Conservation (phyloP, 1,140 invertebrate species). For the Holotrichia oblita region DNA sequence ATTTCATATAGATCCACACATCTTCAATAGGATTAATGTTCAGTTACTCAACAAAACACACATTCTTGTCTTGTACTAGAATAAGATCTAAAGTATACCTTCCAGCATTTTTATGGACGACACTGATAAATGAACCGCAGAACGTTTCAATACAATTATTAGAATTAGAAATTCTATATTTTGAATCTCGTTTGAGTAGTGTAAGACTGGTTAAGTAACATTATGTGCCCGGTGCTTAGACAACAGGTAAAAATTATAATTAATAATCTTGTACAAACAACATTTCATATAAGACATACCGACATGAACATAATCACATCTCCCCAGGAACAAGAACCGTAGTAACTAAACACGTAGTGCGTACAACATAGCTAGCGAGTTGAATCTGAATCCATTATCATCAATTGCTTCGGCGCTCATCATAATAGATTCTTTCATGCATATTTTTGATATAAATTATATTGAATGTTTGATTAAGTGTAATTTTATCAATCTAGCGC, state of each 20-base stretch:
- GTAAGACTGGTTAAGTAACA: background rate
- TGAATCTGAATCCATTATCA: background rate
- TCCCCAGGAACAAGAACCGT: conserved; percentile 2
- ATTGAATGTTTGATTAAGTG: conserved; percentile 14
- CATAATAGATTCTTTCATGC: conserved; percentile 10
- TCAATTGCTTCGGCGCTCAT: background rate
- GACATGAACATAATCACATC: conserved; percentile 25
- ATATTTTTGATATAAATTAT: conserved; percentile 14
- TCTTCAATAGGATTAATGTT: too few species aligned
- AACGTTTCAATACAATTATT: conserved; percentile 8
- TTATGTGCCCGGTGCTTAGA: background rate
- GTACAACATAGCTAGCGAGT: background rate
- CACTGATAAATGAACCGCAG: conserved; percentile 10
- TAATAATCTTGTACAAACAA: conserved; percentile 33
- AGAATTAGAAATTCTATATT: background rate
- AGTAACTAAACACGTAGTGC: background rate
- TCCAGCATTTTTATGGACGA: background rate
- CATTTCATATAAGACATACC: conserved; percentile 13
- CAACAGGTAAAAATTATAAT: conserved; percentile 29
- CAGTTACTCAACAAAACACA: too few species aligned
- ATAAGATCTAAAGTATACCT: too few species aligned
- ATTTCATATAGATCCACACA: too few species aligned
- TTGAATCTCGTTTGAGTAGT: background rate
- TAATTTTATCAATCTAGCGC: conserved; percentile 29
- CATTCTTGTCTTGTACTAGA: too few species aligned